Evolutionary conservation across 2,113 vertebrate species (phyloP), one percentile per base, ranked within the genome.

Genomic region (Neodontobutis hainanensis): DNA sequence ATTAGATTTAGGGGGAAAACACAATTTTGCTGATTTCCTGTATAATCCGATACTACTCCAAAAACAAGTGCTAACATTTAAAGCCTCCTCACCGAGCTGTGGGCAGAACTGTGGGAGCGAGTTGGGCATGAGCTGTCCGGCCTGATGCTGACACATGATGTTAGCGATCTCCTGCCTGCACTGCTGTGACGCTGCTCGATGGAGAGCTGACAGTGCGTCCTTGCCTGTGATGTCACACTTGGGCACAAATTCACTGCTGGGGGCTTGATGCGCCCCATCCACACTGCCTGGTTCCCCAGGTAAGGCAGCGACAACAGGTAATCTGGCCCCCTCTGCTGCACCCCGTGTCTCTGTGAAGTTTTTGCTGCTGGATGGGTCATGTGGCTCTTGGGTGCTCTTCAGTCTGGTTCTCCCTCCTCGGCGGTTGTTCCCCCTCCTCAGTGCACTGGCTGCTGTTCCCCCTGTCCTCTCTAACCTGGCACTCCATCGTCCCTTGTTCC

Each of bases 161-260:
- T 95, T 95, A 88, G 94, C 95, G 0, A 99, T 96, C 92, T 99
- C 97, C 90, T 97, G 96, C 65, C 95, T 93, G 84, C 97, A 99
- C 73, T 94, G 95, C 75, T 94, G 95, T 27, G 94, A 94, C 76
- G 88, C 92, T n/a, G 96, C 95, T 9, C 97, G 92, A 46, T 96
- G 93, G 58, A 99, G 91, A 0, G 97, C 97, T 0, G 97, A 98
- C 52, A 98, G 87, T 0, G 97, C 97, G 0, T 99, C 97, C 68
- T 99, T 99, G 82, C 96, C 95, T 0, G 88, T 70, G 63, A 99
- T 96, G 63, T 98, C 94, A 0, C 97, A 99, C 82, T 97, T 98
- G 1, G 96, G 95, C 47, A 92, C 91, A 91, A 97, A 98, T 89
- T 91, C 89, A 12, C 90, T 94, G 85, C 92, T 95, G 0, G 94